Evolutionary conservation across 2,888 invertebrate genomes (phyloP).

Genomic region (Herminia tarsipennalis): DNA sequence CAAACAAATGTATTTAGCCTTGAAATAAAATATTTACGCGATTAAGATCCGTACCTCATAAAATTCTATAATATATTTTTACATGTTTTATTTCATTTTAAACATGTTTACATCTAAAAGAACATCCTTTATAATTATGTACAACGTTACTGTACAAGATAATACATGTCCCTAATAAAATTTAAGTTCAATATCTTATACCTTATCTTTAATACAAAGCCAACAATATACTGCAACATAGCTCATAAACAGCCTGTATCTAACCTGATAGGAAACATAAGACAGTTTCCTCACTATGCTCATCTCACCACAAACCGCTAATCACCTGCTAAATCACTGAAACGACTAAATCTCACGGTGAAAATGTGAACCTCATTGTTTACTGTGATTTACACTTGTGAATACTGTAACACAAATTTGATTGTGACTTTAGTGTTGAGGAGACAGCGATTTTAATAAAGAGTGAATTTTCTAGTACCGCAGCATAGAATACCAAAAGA

Average conservation of each 20-base stretch:
- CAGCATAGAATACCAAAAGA: too few species aligned
- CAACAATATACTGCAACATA: neutral
- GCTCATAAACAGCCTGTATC: slow-evolving; percentile 9
- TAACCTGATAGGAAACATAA: slow-evolving; percentile 26
- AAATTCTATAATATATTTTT: too few species aligned
- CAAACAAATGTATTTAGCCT: too few species aligned
- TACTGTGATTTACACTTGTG: slow-evolving; percentile 76
- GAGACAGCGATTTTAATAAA: slow-evolving; percentile 23
- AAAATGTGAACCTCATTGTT: slow-evolving; percentile 61
- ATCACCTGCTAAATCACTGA: slow-evolving; percentile 82
- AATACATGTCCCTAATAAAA: too few species aligned
- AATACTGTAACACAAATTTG: slow-evolving; percentile 54
- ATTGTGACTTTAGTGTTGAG: slow-evolving; percentile 15
- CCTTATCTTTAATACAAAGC: neutral
- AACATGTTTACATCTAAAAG: too few species aligned
- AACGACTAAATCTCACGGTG: slow-evolving; percentile 63
- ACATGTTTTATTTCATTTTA: too few species aligned
- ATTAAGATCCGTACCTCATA: too few species aligned
- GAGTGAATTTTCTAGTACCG: neutral
- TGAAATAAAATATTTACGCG: too few species aligned
- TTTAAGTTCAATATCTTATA: too few species aligned
- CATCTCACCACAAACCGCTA: slow-evolving; percentile 66
- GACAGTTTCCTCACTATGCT: slow-evolving; percentile 32
- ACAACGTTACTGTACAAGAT: too few species aligned
- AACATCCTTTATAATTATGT: too few species aligned